phyloP scores from a whole-genome alignment of 2,113 vertebrate genomes.

The Cariama cristata region DNA sequence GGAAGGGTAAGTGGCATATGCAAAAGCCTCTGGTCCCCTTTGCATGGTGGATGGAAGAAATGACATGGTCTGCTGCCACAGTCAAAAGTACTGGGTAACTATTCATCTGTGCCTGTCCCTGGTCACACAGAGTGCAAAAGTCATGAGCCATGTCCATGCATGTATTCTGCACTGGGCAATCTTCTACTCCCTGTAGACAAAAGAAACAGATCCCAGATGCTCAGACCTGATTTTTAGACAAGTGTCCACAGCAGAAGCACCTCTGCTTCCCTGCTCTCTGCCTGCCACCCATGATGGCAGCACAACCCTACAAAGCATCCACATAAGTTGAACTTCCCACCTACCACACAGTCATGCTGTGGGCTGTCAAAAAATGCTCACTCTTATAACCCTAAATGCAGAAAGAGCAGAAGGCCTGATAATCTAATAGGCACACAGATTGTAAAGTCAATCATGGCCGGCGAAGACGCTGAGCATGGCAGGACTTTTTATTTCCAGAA shows the following conservation, averaged over 20 bases:
- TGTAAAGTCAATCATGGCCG: not conserved
- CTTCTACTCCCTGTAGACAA: not conserved
- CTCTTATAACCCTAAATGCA: not conserved
- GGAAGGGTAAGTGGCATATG: not conserved
- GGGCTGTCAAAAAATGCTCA: not conserved
- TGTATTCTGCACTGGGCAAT: not conserved
- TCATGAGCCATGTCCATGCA: not conserved
- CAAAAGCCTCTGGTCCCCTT: not conserved
- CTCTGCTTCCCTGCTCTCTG: not conserved
- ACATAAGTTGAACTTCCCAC: not conserved
- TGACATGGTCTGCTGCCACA: not conserved
- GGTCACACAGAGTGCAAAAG: not conserved
- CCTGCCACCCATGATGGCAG: not conserved
- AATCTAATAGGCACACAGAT: not conserved
- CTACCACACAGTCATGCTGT: not conserved
- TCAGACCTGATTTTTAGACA: not conserved
- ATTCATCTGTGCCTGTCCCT: not conserved
- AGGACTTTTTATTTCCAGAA: not conserved
- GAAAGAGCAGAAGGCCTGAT: not conserved
- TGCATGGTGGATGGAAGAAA: not conserved
- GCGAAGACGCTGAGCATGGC: not conserved
- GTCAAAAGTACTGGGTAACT: not conserved
- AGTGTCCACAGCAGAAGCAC: not conserved
- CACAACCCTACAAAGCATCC: not conserved
- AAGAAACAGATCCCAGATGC: not conserved